phyloP scores from a whole-genome alignment of 2,113 vertebrate genomes.

The Protomyctophum bolini region DNA sequence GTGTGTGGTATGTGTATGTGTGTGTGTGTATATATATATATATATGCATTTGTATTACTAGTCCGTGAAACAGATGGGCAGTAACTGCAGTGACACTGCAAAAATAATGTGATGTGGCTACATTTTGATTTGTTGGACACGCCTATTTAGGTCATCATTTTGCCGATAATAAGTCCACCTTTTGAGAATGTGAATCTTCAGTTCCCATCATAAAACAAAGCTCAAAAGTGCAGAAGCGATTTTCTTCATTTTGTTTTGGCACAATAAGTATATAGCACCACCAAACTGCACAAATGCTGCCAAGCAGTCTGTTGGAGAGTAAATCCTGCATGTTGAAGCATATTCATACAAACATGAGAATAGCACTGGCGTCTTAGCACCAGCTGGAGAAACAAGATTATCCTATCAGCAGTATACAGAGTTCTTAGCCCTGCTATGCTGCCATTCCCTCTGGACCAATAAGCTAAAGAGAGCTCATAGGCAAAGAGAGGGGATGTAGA shows the following conservation, averaged over 20 bases:
- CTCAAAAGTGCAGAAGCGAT: slow-evolving; percentile 40
- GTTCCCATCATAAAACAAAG: slow-evolving; percentile 30
- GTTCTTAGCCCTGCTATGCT: slow-evolving; percentile 34
- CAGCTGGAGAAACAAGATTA: slow-evolving; percentile 67
- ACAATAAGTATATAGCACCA: slow-evolving; percentile 64
- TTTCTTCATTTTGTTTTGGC: slow-evolving; percentile 52
- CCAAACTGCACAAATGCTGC: slow-evolving; percentile 35
- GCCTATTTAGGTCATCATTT: slow-evolving; percentile 28
- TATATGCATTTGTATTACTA: slow-evolving; percentile 10
- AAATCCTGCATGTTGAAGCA: slow-evolving; percentile 33
- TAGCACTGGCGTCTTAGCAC: slow-evolving; percentile 53
- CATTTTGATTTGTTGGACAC: slow-evolving; percentile 20
- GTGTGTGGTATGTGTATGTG: no score
- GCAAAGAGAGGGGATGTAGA: slow-evolving; percentile 22
- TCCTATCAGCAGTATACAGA: slow-evolving; percentile 61
- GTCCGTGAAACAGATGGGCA: slow-evolving; percentile 15
- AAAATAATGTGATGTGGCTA: slow-evolving; percentile 15
- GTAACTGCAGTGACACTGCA: slow-evolving; percentile 31
- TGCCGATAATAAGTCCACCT: slow-evolving; percentile 26
- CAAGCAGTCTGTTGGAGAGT: slow-evolving; percentile 48
- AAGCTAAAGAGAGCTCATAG: slow-evolving; percentile 29
- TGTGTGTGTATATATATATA: no score
- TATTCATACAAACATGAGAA: slow-evolving; percentile 51
- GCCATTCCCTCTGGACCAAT: slow-evolving; percentile 40
- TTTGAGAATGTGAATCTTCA: slow-evolving; percentile 15